phyloP scores from a whole-genome alignment of 2,888 invertebrate species.

The Hydroisotoma schaefferi region DNA sequence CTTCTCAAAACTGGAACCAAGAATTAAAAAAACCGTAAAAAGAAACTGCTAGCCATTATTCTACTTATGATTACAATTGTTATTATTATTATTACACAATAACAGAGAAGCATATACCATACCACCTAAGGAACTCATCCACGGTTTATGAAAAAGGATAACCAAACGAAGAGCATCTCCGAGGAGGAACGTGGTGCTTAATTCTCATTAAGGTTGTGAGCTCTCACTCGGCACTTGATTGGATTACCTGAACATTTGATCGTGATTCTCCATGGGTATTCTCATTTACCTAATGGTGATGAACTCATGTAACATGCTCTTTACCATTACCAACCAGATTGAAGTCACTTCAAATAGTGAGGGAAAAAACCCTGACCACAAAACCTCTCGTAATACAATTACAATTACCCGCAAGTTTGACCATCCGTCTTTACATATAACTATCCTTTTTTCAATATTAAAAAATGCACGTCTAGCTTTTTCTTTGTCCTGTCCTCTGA shows the following conservation, averaged over 20 bases:
- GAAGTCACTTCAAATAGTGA: background rate
- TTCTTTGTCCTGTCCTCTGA: constrained; percentile 15
- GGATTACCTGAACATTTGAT: constrained; percentile 34
- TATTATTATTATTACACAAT: too few relatives aligned
- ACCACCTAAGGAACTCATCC: too few relatives aligned
- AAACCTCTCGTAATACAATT: background rate
- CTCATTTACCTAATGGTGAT: constrained; percentile 35
- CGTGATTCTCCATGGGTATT: constrained; percentile 42
- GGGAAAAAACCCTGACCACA: background rate
- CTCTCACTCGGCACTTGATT: constrained; percentile 30
- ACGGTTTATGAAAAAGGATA: constrained; percentile 8
- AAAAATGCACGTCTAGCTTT: background rate
- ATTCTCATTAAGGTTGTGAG: constrained; percentile 37
- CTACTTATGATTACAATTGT: too few relatives aligned
- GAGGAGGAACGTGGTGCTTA: constrained; percentile 23
- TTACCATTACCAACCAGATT: too few relatives aligned
- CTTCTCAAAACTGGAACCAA: too few relatives aligned
- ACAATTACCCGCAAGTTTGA: background rate
- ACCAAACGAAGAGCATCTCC: too few relatives aligned
- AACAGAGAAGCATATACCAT: too few relatives aligned
- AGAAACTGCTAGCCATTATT: too few relatives aligned
- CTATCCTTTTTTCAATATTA: background rate
- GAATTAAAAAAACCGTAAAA: too few relatives aligned
- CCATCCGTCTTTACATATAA: background rate
- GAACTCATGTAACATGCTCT: constrained; percentile 33